phyloP scores from a whole-genome alignment of 1,140 invertebrate species.

The Penaeus chinensis region DNA sequence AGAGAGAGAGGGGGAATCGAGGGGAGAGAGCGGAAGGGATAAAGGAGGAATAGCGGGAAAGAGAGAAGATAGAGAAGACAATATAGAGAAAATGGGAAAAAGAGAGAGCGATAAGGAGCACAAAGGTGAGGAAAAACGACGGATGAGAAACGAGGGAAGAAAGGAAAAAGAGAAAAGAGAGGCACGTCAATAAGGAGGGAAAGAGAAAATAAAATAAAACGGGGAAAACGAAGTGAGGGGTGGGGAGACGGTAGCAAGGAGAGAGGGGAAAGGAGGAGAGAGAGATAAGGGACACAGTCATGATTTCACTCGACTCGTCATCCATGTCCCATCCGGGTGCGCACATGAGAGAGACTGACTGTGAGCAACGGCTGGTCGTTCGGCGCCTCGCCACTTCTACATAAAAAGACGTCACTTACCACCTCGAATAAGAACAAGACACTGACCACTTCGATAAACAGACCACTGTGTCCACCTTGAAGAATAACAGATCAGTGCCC shows the following conservation, averaged over 20 bases:
- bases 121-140: too few species aligned
- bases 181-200: too few species aligned
- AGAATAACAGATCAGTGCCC: background rate
- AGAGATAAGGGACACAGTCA: conserved; percentile 1
- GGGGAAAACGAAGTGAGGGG: background rate
- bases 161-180: too few species aligned
- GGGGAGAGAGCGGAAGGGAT: background rate
- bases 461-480: background rate
- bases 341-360: too few species aligned
- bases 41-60: background rate
- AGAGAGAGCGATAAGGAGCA: background rate
- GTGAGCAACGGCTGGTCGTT: too few species aligned
- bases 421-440: too few species aligned
- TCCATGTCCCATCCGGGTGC: too few species aligned
- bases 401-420: too few species aligned
- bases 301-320: background rate
- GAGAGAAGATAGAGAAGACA: background rate
- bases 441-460: too few species aligned
- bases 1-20: background rate
- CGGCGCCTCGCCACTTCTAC: too few species aligned
- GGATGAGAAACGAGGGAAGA: too few species aligned
- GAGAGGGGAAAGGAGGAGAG: background rate
- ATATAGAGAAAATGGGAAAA: background rate
- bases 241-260: background rate
- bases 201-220: background rate